These are phyloP conservation scores for Drosophila nigricruria DNA, from an alignment of 2,888 invertebrate genomes.

Conservation along the genomic window DNA sequence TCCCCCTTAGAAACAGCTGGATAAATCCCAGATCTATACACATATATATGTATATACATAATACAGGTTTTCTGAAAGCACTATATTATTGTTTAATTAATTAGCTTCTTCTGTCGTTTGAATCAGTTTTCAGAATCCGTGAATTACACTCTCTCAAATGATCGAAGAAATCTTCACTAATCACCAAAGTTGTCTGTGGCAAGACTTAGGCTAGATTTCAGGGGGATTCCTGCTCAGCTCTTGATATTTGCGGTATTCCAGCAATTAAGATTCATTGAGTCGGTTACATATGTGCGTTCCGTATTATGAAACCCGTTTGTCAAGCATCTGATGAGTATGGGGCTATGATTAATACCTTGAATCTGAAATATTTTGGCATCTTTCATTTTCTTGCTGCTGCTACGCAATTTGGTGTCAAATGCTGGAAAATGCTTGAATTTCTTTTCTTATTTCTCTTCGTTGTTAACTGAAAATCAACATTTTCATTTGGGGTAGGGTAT, in stretches of 20 bases:
- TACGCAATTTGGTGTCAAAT: neutral
- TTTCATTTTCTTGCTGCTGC: neutral
- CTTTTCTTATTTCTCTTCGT: neutral
- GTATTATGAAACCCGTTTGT: neutral
- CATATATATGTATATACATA: neutral
- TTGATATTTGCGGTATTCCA: neutral
- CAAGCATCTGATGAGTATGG: neutral
- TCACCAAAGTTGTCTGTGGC: too few species aligned
- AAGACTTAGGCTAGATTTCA: neutral
- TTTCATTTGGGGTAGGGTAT: neutral
- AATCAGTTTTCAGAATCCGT: neutral
- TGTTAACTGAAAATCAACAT: neutral
- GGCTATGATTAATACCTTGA: constrained; percentile 1
- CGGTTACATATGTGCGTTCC: neutral
- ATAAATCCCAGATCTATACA: neutral
- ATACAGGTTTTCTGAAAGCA: neutral
- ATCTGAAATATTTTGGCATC: neutral
- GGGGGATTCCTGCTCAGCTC: neutral
- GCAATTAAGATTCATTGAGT: neutral
- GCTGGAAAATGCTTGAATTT: neutral
- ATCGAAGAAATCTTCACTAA: neutral
- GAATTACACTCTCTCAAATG: neutral
- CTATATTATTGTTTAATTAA: neutral
- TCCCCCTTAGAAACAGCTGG: neutral
- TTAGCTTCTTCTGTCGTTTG: neutral